phyloP scores from a whole-genome alignment of 2,797 vertebrate genomes.

The Sebastes umbrosus region DNA sequence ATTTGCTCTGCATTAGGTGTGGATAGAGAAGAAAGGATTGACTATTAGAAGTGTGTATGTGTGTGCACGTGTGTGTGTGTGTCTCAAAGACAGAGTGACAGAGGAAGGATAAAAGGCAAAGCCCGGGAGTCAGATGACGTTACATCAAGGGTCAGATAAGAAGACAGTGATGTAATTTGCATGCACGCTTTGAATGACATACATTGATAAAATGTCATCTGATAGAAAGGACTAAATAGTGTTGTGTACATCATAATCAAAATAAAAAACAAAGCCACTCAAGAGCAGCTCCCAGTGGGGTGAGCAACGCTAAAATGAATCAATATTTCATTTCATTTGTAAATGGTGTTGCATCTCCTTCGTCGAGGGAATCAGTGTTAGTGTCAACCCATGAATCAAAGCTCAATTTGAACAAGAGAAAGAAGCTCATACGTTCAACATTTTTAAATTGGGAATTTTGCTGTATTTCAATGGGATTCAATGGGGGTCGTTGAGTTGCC shows the following conservation, averaged over 20 bases:
- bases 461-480: not conserved
- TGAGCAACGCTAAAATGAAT: slow-evolving; percentile 6
- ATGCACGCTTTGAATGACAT: slow-evolving; percentile 10
- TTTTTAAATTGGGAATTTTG: not conserved
- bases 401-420: slow-evolving; percentile 4
- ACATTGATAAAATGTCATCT: slow-evolving; percentile 31
- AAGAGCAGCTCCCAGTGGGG: not conserved
- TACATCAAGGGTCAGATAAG: slow-evolving; percentile 2
- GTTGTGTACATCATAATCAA: slow-evolving; percentile 21
- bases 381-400: slow-evolving; percentile 4
- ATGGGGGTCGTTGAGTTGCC: not conserved
- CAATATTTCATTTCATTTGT: slow-evolving; percentile 36
- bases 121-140: not conserved
- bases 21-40: not conserved
- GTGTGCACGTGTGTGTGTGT: not conserved
- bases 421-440: not conserved
- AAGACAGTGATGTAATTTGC: not conserved
- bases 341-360: slow-evolving; percentile 12
- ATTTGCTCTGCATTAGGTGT: not conserved
- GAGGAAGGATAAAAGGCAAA: not conserved
- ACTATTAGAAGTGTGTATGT: not conserved
- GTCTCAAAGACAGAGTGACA: not conserved
- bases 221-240: not conserved
- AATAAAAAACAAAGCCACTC: slow-evolving; percentile 22
- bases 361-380: not conserved